Conservation (phyloP, 2,113 vertebrate genomes). For the Corvus moneduloides region DNA sequence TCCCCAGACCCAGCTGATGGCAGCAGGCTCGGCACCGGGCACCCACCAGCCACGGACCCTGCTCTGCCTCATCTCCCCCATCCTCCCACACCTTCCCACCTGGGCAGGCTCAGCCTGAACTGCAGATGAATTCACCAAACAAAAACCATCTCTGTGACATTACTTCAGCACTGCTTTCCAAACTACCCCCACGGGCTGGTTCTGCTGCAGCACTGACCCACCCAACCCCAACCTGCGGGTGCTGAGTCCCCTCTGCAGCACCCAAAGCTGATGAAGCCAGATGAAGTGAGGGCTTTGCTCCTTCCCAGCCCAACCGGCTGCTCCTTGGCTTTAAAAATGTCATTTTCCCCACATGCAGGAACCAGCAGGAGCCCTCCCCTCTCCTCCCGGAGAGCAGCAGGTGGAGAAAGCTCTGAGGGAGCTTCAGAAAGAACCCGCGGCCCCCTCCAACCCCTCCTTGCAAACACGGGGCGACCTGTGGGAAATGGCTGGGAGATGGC, state of each 20-base stretch:
- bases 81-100: background rate
- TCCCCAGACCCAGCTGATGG: background rate
- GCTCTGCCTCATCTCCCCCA: background rate
- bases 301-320: background rate
- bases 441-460: background rate
- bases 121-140: background rate
- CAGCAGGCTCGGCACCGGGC: rapidly evolving
- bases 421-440: background rate
- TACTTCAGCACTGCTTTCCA: rapidly evolving
- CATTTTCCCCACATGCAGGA: rapidly evolving
- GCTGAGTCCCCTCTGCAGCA: background rate
- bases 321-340: background rate
- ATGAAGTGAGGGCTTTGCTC: rapidly evolving
- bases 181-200: rapidly evolving
- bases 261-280: rapidly evolving
- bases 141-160: rapidly evolving
- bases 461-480: background rate
- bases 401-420: background rate
- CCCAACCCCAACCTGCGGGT: background rate
- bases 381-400: background rate
- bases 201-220: background rate
- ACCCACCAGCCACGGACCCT: background rate
- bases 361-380: background rate
- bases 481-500: background rate
- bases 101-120: background rate